phyloP scores from a whole-genome alignment of 2,113 vertebrate species.

The Tetrax tetrax region DNA sequence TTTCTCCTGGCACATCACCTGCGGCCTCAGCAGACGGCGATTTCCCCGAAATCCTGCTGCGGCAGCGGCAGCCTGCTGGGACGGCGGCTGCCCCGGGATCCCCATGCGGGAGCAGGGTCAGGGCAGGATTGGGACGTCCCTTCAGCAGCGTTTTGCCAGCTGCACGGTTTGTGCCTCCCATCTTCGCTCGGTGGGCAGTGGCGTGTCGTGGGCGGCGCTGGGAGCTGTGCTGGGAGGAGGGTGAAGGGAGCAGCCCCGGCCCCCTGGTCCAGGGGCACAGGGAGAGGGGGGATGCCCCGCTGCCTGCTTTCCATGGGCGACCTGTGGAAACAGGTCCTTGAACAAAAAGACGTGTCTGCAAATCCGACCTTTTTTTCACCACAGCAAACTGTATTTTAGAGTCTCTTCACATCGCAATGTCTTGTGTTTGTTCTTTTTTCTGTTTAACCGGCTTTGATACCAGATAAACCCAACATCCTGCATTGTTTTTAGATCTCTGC shows the following conservation, averaged over 20 bases:
- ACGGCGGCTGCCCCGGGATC: rapidly evolving
- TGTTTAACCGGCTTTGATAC: not conserved
- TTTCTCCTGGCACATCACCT: not conserved
- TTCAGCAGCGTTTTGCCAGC: not conserved
- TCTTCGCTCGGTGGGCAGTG: rapidly evolving
- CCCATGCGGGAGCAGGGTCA: not conserved
- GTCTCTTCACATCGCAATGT: not conserved
- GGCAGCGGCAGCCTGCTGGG: not conserved
- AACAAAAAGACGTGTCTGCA: not conserved
- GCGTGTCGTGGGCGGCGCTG: rapidly evolving
- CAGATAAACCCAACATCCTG: not conserved
- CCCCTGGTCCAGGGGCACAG: not conserved
- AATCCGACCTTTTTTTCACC: not conserved
- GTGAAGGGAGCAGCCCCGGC: no score
- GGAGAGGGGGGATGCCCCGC: no score
- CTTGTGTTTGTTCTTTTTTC: not conserved
- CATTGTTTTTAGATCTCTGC: not conserved
- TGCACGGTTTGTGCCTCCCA: not conserved
- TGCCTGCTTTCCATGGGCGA: not conserved
- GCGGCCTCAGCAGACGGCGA: no score
- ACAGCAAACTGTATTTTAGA: not conserved
- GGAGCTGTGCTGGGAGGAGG: not conserved
- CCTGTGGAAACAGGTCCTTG: not conserved
- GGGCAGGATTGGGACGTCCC: not conserved
- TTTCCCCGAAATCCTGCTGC: not conserved